Percentiles rank a stretch among this genome's conserved stretches.
Evolutionary conservation across 2,888 invertebrate species (phyloP).

Genomic region (Parelbella ahira): DNA sequence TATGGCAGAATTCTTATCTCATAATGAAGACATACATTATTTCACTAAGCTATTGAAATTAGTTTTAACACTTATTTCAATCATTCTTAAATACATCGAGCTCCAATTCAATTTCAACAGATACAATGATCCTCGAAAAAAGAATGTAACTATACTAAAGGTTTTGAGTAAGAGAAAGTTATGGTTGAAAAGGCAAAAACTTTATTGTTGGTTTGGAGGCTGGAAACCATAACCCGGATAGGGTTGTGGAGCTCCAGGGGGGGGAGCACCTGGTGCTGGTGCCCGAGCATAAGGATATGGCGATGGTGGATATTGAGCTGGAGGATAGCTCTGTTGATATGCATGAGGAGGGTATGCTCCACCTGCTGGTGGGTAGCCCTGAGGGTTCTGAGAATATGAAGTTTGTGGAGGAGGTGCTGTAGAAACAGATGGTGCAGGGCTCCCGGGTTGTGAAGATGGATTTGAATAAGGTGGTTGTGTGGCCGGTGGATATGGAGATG

Average conservation of each 20-base stretch:
- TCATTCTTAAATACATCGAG: too few species aligned
- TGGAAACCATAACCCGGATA: constrained; percentile 90
- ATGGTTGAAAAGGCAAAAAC: too few species aligned
- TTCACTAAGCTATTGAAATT: too few species aligned
- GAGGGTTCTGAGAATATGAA: constrained; percentile 78
- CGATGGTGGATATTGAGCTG: constrained; percentile 79
- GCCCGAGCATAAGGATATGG: constrained; percentile 81
- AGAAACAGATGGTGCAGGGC: constrained; percentile 72
- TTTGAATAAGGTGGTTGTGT: constrained; percentile 81
- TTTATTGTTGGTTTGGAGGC: constrained; percentile 85
- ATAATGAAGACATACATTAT: too few species aligned
- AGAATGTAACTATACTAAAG: too few species aligned
- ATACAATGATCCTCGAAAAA: too few species aligned
- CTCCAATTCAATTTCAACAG: too few species aligned
- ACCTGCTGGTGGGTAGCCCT: constrained; percentile 65
- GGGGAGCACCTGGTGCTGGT: constrained; percentile 84
- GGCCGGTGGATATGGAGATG: constrained; percentile 83
- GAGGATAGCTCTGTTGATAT: constrained; percentile 75
- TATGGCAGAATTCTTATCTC: too few species aligned
- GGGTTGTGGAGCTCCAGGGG: constrained; percentile 86
- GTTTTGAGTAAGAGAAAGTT: too few species aligned
- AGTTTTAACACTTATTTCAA: too few species aligned
- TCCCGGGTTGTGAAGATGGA: constrained; percentile 76
- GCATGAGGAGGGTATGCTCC: constrained; percentile 75
- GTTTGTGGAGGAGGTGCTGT: constrained; percentile 80